Evolutionary conservation across 2,797 vertebrate genomes (phyloP), one percentile per base, ranked within the genome.

Genomic region (Halcyon leucocephala): DNA sequence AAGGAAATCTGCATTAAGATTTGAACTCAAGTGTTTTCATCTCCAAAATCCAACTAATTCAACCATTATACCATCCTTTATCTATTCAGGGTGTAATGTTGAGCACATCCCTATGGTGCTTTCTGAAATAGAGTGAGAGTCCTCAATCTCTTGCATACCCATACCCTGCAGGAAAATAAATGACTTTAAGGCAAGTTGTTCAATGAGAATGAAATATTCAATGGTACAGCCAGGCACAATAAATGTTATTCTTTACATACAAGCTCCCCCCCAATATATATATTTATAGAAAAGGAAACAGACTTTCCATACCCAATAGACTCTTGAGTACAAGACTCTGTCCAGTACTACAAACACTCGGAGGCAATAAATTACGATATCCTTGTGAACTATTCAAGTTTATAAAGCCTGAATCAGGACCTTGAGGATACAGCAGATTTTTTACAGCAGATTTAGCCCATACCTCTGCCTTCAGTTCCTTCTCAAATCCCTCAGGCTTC

Each of bases 401-500:
- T 61, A 85, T 35, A 62, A 85, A 86, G 31, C 6, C 41, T 60
- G 11, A 84, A 73, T 49, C 20, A 49, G 57, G 25, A 64, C 31
- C 41, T 76, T 70, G 19, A 84, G 10, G 14, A 35, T 24, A 20
- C 0, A 77, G 15, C 1, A 19, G 4, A 0, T 2, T 2, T 85
- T 55, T 66, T 49, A 48, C 6, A 11, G 10, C 25, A 17, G 44
- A 33, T 55, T 91, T 89, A 73, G 29, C 13, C 41, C 51, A 29
- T 26, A 66, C 18, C 4, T 71, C 60, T 80, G 22, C 28, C 61
- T 77, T 70, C 12, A 57, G 2, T 60, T 58, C 31, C 17, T 77
- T 44, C 35, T 61, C 8, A 4, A 28, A 62, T 90, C 39, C 20
- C 42, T 52, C 31, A 6, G 41, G 16, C 31, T 85, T 82, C 44